Evolutionary conservation across 1,140 invertebrate species (phyloP).

Genomic region (Elysia chlorotica): DNA sequence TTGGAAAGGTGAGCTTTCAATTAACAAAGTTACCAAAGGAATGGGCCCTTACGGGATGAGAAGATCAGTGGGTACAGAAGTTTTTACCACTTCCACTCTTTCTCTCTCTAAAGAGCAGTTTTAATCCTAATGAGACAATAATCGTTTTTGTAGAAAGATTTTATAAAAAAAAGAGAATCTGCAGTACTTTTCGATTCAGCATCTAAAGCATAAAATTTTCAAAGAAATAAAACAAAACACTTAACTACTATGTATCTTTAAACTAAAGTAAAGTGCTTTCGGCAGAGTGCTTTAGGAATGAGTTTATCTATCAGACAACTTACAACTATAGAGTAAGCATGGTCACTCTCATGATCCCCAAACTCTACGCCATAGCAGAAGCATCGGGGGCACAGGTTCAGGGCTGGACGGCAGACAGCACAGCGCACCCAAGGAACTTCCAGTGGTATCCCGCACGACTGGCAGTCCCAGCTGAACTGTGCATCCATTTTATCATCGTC

Average conservation of each 20-base stretch:
- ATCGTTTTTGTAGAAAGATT: not conserved
- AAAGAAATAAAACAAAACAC: not conserved
- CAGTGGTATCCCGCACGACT: not conserved
- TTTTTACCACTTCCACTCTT: too few relatives aligned
- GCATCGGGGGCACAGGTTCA: not conserved
- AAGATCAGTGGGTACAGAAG: too few relatives aligned
- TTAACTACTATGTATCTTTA: not conserved
- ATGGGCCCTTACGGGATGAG: too few relatives aligned
- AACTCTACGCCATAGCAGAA: not conserved
- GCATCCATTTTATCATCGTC: too few relatives aligned
- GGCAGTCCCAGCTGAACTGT: too few relatives aligned
- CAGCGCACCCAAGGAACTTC: not conserved
- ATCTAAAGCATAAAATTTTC: not conserved
- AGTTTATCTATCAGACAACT: too few relatives aligned
- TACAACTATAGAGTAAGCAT: not conserved
- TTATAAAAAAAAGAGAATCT: not conserved
- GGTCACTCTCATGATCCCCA: not conserved
- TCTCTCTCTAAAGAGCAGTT: too few relatives aligned
- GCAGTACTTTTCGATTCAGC: not conserved
- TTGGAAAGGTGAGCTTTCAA: too few relatives aligned
- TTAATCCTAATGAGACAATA: too few relatives aligned
- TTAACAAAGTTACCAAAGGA: too few relatives aligned
- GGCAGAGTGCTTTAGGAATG: too few relatives aligned
- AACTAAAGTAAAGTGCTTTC: too few relatives aligned
- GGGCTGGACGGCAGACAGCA: not conserved